Evolutionary conservation across 2,888 invertebrate species (phyloP), one percentile per base, ranked within the genome.

Genomic region (Melanophora roralis): DNA sequence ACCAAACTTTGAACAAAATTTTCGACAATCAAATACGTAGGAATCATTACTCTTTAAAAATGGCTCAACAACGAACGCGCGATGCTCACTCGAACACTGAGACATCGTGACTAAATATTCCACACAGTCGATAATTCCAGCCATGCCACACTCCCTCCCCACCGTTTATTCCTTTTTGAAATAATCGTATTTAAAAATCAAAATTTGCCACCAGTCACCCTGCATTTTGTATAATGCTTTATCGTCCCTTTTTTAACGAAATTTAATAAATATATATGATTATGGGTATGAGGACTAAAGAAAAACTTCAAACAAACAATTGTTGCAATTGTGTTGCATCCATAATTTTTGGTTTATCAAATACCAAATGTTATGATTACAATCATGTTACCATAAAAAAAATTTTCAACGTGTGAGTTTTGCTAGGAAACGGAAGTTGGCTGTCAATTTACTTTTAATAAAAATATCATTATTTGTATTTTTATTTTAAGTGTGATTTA

Each of bases 401-500:
- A 9, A 19, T 51, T 1, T 19, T 47, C 34, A 14, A 45, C 16
- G 36, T 49, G 65, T 57, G 19, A 14, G 40, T 40, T n/a, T 51
- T n/a, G 32, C 32, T 38, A 21, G 16, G 12, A 67, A 75, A 72
- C 53, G 65, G 67, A 76, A 62, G 71, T 68, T 80, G 67, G 55
- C 60, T 72, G 67, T 69, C 69, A 74, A 78, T 78, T 78, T 60
- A 62, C 9, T 65, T 53, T 45, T 14, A 64, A 74, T 53, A 78
- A 69, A 64, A 59, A 51, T 45, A 68, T 53, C 62, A 19, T 51
- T 53, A n/a, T 62, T 27, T n/a, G 4, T 16, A 69, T 23, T 62
- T 19, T 65, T 64, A 23, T 27, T 27, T n/a, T n/a, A 49, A 59
- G 16, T 19, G 11, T 19, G 9, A 9, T 45, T 16, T 19, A 19